phyloP scores from a whole-genome alignment of 2,797 vertebrate genomes.

The Bradypodion ventrale region DNA sequence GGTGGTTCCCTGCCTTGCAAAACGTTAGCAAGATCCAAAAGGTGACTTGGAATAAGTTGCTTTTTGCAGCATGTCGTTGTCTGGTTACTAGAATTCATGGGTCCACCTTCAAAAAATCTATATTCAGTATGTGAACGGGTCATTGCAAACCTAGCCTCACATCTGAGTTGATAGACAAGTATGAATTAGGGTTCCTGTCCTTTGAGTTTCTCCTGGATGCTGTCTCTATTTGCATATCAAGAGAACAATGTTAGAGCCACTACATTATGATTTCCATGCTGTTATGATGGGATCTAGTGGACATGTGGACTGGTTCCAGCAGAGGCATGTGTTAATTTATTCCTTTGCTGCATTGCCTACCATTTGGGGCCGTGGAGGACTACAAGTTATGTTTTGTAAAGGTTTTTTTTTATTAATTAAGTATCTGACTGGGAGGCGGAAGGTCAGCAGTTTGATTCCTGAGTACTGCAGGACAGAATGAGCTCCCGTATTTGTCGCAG shows the following conservation, averaged over 20 bases:
- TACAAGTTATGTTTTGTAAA: background rate
- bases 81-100: too few species aligned
- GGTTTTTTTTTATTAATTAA: background rate
- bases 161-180: background rate
- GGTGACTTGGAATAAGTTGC: too few species aligned
- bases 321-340: background rate
- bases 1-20: background rate
- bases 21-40: background rate
- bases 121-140: too few species aligned
- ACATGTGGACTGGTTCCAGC: too few species aligned
- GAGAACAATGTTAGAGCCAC: background rate
- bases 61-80: too few species aligned
- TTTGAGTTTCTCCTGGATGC: background rate
- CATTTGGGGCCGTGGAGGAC: background rate
- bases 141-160: too few species aligned
- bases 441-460: too few species aligned
- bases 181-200: background rate
- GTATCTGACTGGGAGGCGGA: too few species aligned
- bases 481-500: too few species aligned
- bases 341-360: background rate
- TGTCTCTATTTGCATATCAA: background rate
- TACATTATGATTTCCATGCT: background rate
- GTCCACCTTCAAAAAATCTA: too few species aligned
- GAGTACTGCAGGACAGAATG: too few species aligned
- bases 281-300: background rate